Percentiles rank a stretch among this genome's conserved stretches.
Evolutionary conservation across 2,888 invertebrate genomes (phyloP).

Genomic region (Apamea sordens): DNA sequence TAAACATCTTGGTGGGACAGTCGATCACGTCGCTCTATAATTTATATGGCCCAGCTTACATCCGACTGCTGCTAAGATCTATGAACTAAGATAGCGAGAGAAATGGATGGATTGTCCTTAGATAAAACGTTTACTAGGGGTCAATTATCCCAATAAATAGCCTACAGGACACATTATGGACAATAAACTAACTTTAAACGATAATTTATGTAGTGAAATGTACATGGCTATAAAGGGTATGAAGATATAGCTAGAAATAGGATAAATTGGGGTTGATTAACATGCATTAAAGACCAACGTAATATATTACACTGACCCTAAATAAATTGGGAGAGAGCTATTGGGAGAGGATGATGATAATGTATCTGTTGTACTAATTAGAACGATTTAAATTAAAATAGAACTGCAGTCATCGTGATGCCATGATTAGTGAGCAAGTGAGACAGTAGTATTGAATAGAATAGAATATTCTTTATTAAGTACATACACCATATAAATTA

Average conservation of each 20-base stretch:
- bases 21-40: conserved; percentile 37
- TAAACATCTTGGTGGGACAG: conserved; percentile 42
- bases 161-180: background rate
- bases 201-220: background rate
- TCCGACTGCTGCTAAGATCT: conserved; percentile 42
- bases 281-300: background rate
- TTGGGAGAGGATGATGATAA: background rate
- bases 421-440: background rate
- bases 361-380: no score
- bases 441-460: background rate
- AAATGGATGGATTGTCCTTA: conserved; percentile 30
- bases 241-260: background rate
- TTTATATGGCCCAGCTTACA: conserved; percentile 41
- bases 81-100: conserved; percentile 34
- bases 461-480: no score
- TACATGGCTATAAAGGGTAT: background rate
- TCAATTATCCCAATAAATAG: conserved; percentile 11
- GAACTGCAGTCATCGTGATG: no score
- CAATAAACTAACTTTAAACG: background rate
- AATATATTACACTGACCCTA: background rate
- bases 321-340: background rate
- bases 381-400: no score
- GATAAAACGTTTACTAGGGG: conserved; percentile 20
- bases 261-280: background rate
- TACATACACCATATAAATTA: no score